Conservation (phyloP, 2,888 invertebrate genomes). For the Stenolophus ochropezus region DNA sequence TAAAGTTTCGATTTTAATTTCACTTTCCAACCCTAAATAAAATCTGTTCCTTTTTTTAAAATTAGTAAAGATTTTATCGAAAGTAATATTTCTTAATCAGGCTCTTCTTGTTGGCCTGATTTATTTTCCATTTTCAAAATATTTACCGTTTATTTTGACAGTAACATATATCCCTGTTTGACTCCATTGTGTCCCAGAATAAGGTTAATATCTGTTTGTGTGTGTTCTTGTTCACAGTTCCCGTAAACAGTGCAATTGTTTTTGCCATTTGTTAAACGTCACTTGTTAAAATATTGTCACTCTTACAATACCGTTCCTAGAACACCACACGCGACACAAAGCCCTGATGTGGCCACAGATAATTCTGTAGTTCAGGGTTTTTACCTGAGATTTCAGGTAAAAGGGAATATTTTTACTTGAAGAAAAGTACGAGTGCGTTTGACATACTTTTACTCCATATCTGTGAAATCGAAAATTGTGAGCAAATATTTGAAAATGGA, state of each 20-base stretch:
- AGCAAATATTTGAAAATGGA: constrained; percentile 13
- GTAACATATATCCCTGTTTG: constrained; percentile 14
- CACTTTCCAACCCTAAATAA: neutral
- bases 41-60: neutral
- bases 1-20: neutral
- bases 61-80: neutral
- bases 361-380: neutral
- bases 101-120: neutral
- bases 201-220: constrained; percentile 25
- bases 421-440: constrained; percentile 15
- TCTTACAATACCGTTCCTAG: constrained; percentile 8
- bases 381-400: constrained; percentile 19
- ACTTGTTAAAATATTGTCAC: constrained; percentile 23
- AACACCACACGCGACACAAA: neutral
- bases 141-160: constrained; percentile 28
- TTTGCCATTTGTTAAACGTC: constrained; percentile 30
- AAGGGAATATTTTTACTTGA: constrained; percentile 5
- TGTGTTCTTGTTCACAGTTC: constrained; percentile 31
- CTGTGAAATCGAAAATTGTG: constrained; percentile 24
- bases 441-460: constrained; percentile 16
- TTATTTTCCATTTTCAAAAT: constrained; percentile 8
- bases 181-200: constrained; percentile 9
- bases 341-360: constrained; percentile 28
- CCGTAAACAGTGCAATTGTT: constrained; percentile 10
- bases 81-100: neutral